phyloP scores from a whole-genome alignment of 2,888 invertebrate species.

The Pachliopta kotzebuea region DNA sequence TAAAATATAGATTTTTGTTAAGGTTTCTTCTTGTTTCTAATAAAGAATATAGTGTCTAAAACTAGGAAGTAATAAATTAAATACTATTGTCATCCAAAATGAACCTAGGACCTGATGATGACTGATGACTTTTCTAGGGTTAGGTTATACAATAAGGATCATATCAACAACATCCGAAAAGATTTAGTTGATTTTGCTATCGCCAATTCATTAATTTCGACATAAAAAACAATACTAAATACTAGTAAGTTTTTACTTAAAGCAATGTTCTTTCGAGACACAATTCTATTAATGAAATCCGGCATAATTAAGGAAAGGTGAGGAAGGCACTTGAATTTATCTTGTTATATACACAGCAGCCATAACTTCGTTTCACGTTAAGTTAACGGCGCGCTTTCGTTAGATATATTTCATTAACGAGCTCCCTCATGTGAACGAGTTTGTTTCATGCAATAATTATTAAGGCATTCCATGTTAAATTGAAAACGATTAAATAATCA shows the following conservation, averaged over 20 bases:
- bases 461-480: neutral
- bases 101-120: too few relatives aligned
- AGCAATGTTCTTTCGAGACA: neutral
- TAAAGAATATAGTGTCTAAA: too few relatives aligned
- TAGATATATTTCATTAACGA: constrained; percentile 20
- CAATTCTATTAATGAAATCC: neutral
- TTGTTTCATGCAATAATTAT: neutral
- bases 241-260: neutral
- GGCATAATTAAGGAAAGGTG: constrained; percentile 5
- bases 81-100: too few relatives aligned
- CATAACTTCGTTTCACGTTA: constrained; percentile 12
- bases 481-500: neutral
- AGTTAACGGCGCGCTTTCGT: constrained; percentile 7
- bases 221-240: too few relatives aligned
- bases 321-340: constrained; percentile 11
- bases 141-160: too few relatives aligned
- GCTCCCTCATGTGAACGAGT: constrained; percentile 5
- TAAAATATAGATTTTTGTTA: too few relatives aligned
- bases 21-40: too few relatives aligned
- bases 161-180: too few relatives aligned
- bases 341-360: constrained; percentile 14
- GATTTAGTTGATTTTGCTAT: too few relatives aligned
- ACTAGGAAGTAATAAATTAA: too few relatives aligned
- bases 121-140: too few relatives aligned
- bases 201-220: too few relatives aligned